Evolutionary conservation across 2,888 invertebrate genomes (phyloP).

Genomic region (Perizoma flavofasciatum): DNA sequence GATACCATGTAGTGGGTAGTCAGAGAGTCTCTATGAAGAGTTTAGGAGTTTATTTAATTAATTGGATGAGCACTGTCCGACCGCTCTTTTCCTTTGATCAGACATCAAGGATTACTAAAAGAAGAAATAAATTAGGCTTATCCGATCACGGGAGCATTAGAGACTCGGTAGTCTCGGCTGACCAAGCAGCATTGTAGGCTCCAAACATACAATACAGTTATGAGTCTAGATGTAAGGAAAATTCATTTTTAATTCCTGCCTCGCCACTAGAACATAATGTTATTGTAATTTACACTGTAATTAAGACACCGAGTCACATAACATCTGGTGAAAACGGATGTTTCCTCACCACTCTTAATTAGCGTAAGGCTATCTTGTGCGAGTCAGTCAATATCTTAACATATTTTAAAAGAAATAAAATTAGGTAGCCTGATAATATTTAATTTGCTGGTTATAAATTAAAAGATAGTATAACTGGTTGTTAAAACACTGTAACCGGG

Average conservation of each 20-base stretch:
- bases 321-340: background rate
- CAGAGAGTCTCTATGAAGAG: too few relatives aligned
- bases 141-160: too few relatives aligned
- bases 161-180: too few relatives aligned
- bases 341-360: background rate
- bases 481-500: background rate
- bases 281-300: background rate
- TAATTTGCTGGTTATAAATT: slow-evolving; percentile 17
- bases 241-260: background rate
- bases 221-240: background rate
- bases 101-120: too few relatives aligned
- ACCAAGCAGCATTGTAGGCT: too few relatives aligned
- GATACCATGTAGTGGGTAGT: too few relatives aligned
- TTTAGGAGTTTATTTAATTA: too few relatives aligned
- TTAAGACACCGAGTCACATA: background rate
- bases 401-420: slow-evolving; percentile 7
- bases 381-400: slow-evolving; percentile 1
- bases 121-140: too few relatives aligned
- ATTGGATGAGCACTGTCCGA: too few relatives aligned
- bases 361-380: slow-evolving; percentile 1
- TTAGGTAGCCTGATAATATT: slow-evolving; percentile 6
- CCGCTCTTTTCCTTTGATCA: too few relatives aligned
- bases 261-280: background rate
- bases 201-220: too few relatives aligned
- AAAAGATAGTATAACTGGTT: background rate